Evolutionary conservation across 2,113 vertebrate genomes (phyloP).

Genomic region (Zosterops lateralis): DNA sequence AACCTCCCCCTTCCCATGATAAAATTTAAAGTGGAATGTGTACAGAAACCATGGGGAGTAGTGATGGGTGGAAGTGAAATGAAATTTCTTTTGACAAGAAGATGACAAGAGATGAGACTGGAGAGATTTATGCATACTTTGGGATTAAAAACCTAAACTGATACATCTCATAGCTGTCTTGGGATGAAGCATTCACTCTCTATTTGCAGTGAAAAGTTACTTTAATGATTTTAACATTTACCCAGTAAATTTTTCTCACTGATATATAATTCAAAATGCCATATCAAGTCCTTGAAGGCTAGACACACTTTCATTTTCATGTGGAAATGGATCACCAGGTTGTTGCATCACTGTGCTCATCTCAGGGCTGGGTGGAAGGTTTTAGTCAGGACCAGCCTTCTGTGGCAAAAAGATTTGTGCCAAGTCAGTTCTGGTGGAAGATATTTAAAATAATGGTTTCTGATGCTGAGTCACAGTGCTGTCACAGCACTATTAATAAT

Average conservation of each 20-base stretch:
- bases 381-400: neutral
- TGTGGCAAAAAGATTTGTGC: neutral
- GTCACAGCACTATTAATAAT: constrained; percentile 37
- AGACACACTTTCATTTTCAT: constrained; percentile 50
- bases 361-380: neutral
- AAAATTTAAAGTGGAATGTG: constrained; percentile 73
- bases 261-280: constrained; percentile 67
- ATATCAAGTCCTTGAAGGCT: constrained; percentile 17
- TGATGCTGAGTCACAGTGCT: constrained; percentile 51
- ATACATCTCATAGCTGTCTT: constrained; percentile 52
- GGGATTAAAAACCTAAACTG: constrained; percentile 58
- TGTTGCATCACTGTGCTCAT: neutral
- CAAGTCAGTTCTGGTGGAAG: constrained; percentile 11
- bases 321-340: constrained; percentile 40
- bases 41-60: constrained; percentile 44
- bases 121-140: constrained; percentile 55
- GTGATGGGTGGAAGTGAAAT: constrained; percentile 30
- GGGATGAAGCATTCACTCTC: constrained; percentile 62
- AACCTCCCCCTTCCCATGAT: neutral
- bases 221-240: constrained; percentile 72
- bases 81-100: constrained; percentile 72
- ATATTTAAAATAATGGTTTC: constrained; percentile 46
- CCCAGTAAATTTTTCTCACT: constrained; percentile 58
- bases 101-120: constrained; percentile 58
- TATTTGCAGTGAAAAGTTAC: constrained; percentile 60